phyloP scores from a whole-genome alignment of 2,888 invertebrate genomes.

The Himalopsyche anomala region DNA sequence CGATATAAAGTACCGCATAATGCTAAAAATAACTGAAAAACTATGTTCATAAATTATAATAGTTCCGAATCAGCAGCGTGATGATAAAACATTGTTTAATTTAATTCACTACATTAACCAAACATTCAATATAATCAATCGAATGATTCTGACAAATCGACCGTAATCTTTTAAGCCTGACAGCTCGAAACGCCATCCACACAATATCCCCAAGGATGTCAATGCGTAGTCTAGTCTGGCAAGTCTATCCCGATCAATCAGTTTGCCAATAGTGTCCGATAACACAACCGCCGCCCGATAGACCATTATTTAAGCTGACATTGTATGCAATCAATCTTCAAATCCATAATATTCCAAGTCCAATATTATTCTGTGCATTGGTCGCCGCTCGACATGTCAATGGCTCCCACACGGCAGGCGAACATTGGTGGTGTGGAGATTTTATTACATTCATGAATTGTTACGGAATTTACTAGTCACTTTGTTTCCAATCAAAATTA shows the following conservation, averaged over 20 bases:
- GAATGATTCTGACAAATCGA: not conserved
- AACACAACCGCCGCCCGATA: not conserved
- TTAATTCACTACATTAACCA: not conserved
- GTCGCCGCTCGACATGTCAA: not conserved
- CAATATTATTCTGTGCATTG: not conserved
- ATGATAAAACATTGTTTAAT: not conserved
- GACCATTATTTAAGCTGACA: constrained; percentile 10
- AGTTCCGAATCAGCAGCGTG: too few species aligned
- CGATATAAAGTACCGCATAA: too few species aligned
- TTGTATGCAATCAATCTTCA: not conserved
- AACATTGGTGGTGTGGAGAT: too few species aligned
- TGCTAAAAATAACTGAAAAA: too few species aligned
- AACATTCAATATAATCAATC: not conserved
- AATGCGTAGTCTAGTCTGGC: not conserved
- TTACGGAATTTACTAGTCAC: too few species aligned
- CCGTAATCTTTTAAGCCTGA: not conserved
- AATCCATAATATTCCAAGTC: not conserved
- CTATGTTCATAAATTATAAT: too few species aligned
- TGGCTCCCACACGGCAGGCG: too few species aligned
- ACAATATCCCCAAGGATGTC: not conserved
- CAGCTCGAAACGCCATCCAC: constrained; percentile 1
- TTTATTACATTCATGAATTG: too few species aligned
- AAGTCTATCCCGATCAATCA: constrained; percentile 11
- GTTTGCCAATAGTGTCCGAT: constrained; percentile 20
- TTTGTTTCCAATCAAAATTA: too few species aligned